A percentile compares a stretch with the other conserved stretches of the same genome.
Conservation (phyloP, 2,113 vertebrate genomes). For the Choloepus hoffmanni region DNA sequence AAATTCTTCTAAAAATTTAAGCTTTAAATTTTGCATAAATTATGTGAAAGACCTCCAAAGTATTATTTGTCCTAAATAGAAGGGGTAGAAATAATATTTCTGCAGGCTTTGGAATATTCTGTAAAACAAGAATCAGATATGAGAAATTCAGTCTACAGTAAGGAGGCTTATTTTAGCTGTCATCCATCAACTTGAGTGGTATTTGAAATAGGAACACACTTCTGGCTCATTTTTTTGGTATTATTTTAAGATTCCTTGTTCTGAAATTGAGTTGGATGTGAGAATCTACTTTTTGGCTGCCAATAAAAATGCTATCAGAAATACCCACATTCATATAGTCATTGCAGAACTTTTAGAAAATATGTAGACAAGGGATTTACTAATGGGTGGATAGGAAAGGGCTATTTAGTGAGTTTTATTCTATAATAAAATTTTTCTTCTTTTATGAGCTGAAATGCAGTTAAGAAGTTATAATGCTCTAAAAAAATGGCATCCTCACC, state of each 20-base stretch:
- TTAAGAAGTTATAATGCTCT: neutral
- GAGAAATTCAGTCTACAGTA: neutral
- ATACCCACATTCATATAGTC: neutral
- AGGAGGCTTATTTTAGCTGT: conserved; percentile 35
- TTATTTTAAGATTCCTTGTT: conserved; percentile 67
- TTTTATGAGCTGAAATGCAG: conserved; percentile 10
- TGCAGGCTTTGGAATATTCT: conserved; percentile 41
- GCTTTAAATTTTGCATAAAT: conserved; percentile 37
- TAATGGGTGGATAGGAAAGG: neutral
- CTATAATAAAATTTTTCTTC: neutral
- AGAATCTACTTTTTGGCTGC: conserved; percentile 53
- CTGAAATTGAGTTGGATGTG: conserved; percentile 21
- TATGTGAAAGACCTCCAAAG: neutral
- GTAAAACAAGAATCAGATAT: neutral
- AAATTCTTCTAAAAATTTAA: neutral
- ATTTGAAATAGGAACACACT: conserved; percentile 55
- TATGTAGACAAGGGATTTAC: neutral
- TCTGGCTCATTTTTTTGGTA: conserved; percentile 34
- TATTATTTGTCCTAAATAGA: conserved; percentile 24
- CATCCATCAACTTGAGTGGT: conserved; percentile 41
- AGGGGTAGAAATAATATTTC: neutral
- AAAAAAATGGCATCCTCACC: neutral
- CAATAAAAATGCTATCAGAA: conserved; percentile 24
- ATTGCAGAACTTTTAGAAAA: conserved; percentile 58
- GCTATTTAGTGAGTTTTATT: neutral